Percentiles rank a stretch among this genome's conserved stretches.
Evolutionary conservation across 2,797 vertebrate genomes (phyloP).

Genomic region (Spinus pinus): DNA sequence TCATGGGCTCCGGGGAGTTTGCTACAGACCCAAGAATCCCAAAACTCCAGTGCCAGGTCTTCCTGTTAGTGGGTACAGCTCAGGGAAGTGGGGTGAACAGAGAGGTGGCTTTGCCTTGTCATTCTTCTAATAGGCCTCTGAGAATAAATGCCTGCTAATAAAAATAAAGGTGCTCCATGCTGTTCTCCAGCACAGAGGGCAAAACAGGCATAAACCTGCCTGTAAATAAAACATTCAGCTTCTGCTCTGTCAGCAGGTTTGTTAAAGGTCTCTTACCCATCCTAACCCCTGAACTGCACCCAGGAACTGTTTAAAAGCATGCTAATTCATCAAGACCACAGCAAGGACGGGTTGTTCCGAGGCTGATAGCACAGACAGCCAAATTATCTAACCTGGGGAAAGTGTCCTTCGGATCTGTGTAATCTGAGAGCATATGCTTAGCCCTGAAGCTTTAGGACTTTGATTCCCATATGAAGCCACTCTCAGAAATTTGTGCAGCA

Average conservation of each 20-base stretch:
- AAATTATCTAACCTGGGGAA: background rate
- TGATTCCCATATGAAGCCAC: background rate
- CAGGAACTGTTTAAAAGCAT: background rate
- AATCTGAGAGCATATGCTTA: background rate
- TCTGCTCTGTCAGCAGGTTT: background rate
- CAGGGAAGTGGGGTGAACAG: background rate
- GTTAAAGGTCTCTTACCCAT: background rate
- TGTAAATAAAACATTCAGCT: background rate
- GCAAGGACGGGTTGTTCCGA: background rate
- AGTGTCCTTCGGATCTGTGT: background rate
- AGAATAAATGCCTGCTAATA: background rate
- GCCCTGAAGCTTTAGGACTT: background rate
- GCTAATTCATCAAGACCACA: background rate
- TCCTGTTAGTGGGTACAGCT: fast-evolving
- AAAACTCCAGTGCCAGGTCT: background rate
- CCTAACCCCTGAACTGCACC: background rate
- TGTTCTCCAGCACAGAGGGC: fast-evolving
- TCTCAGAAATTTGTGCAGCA: background rate
- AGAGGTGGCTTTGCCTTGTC: background rate
- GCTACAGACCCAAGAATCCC: background rate
- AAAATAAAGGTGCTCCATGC: background rate
- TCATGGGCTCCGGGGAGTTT: background rate
- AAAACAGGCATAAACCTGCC: background rate
- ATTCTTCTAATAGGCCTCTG: background rate
- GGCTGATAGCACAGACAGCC: background rate